phyloP scores from a whole-genome alignment of 2,797 vertebrate genomes.

The Pyrocephalus nanus region DNA sequence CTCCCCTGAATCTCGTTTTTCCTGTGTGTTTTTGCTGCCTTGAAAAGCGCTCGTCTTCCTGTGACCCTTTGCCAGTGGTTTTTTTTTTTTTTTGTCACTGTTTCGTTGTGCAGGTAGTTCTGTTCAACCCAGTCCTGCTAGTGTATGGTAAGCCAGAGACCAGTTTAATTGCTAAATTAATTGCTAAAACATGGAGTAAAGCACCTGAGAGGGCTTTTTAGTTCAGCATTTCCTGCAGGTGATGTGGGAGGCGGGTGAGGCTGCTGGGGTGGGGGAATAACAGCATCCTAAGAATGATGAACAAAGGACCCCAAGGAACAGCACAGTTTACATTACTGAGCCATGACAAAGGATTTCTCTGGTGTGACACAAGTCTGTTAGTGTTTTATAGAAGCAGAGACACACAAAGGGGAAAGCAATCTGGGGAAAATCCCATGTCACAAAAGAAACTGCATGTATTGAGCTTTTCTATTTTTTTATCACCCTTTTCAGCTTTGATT shows the following conservation, averaged over 20 bases:
- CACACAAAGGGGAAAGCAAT: background rate
- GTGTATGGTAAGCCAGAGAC: background rate
- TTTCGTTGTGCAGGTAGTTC: background rate
- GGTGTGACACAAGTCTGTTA: background rate
- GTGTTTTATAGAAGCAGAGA: background rate
- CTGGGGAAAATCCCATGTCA: background rate
- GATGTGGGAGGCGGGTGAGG: background rate
- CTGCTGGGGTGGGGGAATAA: background rate
- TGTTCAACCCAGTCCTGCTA: accelerated
- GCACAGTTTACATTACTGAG: background rate
- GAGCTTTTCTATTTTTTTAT: background rate
- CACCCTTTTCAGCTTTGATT: background rate
- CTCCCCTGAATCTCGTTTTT: background rate
- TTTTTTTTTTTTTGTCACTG: background rate
- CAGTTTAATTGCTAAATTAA: background rate
- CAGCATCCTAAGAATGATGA: background rate
- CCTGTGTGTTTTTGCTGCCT: background rate
- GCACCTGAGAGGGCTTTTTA: background rate
- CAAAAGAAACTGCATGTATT: accelerated
- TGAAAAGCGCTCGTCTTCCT: background rate
- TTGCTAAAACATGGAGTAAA: background rate
- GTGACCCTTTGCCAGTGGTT: accelerated
- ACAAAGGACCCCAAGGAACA: background rate
- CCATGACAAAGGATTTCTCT: background rate
- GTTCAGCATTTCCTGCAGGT: background rate